Conservation (phyloP, 1,140 invertebrate genomes). For the Samia ricini region DNA sequence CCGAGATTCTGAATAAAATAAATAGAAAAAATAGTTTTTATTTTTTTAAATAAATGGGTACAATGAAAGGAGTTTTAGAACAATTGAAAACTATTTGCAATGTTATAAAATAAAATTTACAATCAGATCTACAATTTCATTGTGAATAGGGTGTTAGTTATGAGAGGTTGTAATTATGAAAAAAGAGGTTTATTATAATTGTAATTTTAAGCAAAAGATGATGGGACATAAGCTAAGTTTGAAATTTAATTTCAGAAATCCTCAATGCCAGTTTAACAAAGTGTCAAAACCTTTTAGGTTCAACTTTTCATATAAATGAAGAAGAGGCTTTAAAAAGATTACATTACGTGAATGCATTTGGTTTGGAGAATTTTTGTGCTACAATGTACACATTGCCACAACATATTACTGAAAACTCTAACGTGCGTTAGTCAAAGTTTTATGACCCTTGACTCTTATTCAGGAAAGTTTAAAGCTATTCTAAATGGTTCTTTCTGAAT, state of each 20-base stretch:
- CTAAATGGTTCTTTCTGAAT: not conserved
- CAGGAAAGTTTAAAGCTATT: not conserved
- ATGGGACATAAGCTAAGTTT: not conserved
- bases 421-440: conserved; percentile 34
- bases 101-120: no score
- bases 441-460: not conserved
- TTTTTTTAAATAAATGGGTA: no score
- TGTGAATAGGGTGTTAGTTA: no score
- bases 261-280: conserved; percentile 46
- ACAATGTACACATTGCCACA: conserved; percentile 46
- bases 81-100: no score
- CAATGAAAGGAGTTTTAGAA: no score
- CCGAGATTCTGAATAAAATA: no score
- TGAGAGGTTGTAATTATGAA: no score
- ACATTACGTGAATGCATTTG: conserved; percentile 65
- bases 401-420: conserved; percentile 40
- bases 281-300: conserved; percentile 51
- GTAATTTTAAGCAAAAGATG: no score
- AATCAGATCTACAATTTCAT: no score
- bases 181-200: no score
- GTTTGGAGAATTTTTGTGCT: conserved; percentile 59
- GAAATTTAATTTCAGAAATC: conserved; percentile 49
- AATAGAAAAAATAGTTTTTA: no score
- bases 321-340: conserved; percentile 48
- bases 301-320: conserved; percentile 29